These are phyloP conservation scores for Cynocephalus volans DNA, from an alignment of 2,113 vertebrate species.

Conservation along the genomic window DNA sequence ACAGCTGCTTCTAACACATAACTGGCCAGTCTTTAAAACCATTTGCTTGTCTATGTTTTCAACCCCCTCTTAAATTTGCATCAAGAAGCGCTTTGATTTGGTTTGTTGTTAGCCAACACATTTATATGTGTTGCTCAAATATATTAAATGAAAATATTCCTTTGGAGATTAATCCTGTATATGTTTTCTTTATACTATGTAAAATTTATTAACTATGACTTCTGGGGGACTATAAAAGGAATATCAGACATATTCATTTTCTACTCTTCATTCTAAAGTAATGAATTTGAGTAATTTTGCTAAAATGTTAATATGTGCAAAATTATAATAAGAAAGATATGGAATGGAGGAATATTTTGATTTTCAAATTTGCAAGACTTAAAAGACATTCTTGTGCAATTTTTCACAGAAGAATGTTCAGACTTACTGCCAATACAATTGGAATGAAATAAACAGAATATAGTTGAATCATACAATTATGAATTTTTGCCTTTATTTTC, in stretches of 20 bases:
- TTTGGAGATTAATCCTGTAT: background rate
- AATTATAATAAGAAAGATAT: slow-evolving; percentile 22
- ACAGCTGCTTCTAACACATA: background rate
- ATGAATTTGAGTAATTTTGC: background rate
- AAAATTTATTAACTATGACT: background rate
- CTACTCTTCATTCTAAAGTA: background rate
- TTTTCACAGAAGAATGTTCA: slow-evolving; percentile 34
- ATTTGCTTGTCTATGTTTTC: background rate
- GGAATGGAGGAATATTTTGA: background rate
- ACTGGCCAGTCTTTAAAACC: background rate
- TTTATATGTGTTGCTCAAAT: background rate
- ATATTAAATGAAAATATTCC: background rate
- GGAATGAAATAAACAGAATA: slow-evolving; percentile 31
- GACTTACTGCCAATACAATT: background rate
- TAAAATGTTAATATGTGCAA: background rate
- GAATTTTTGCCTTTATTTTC: slow-evolving; percentile 41
- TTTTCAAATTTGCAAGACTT: background rate
- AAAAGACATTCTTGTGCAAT: background rate
- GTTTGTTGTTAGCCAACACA: background rate
- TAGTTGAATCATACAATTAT: background rate
- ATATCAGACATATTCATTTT: background rate
- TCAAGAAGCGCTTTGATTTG: background rate
- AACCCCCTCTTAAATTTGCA: background rate
- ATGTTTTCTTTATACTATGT: background rate
- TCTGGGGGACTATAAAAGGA: background rate